These are phyloP conservation scores for Phortica magna DNA, from an alignment of 2,888 invertebrate species.

Conservation along the genomic window DNA sequence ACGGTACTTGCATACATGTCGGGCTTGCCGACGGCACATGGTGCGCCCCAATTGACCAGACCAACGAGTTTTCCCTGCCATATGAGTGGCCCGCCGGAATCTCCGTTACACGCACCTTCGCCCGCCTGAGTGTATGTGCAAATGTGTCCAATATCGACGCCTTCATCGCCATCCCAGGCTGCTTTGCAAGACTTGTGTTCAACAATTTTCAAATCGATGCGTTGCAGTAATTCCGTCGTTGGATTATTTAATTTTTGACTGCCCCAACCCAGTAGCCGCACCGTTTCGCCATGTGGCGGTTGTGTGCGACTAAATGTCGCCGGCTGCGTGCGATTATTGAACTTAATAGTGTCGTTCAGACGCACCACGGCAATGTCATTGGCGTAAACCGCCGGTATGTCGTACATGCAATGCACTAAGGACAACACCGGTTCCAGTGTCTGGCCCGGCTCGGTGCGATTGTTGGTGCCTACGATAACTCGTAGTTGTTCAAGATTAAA, in stretches of 20 bases:
- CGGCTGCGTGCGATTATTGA: slow-evolving; percentile 79
- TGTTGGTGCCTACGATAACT: slow-evolving; percentile 66
- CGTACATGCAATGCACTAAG: slow-evolving; percentile 61
- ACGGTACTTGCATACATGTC: slow-evolving; percentile 69
- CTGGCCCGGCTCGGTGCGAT: slow-evolving; percentile 57
- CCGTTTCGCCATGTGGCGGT: slow-evolving; percentile 77
- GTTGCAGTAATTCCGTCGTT: slow-evolving; percentile 80
- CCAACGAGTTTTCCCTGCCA: slow-evolving; percentile 63
- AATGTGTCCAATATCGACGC: slow-evolving; percentile 80
- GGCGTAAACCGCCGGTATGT: slow-evolving; percentile 60
- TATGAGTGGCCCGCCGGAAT: slow-evolving; percentile 70
- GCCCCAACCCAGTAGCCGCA: slow-evolving; percentile 82
- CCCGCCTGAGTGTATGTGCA: slow-evolving; percentile 81
- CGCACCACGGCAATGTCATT: slow-evolving; percentile 85
- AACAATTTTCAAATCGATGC: slow-evolving; percentile 79
- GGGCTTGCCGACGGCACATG: slow-evolving; percentile 69
- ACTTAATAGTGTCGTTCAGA: slow-evolving; percentile 79
- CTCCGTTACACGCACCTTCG: slow-evolving; percentile 78
- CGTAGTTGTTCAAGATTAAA: slow-evolving; percentile 52
- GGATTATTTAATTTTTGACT: slow-evolving; percentile 77
- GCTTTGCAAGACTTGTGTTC: slow-evolving; percentile 79
- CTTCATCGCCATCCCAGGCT: slow-evolving; percentile 76
- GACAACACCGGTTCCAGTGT: slow-evolving; percentile 48
- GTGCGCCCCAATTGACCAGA: slow-evolving; percentile 72
- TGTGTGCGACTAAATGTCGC: slow-evolving; percentile 76